These are phyloP conservation scores for Leucophenga montana DNA, from an alignment of 2,888 invertebrate species.

Conservation along the genomic window DNA sequence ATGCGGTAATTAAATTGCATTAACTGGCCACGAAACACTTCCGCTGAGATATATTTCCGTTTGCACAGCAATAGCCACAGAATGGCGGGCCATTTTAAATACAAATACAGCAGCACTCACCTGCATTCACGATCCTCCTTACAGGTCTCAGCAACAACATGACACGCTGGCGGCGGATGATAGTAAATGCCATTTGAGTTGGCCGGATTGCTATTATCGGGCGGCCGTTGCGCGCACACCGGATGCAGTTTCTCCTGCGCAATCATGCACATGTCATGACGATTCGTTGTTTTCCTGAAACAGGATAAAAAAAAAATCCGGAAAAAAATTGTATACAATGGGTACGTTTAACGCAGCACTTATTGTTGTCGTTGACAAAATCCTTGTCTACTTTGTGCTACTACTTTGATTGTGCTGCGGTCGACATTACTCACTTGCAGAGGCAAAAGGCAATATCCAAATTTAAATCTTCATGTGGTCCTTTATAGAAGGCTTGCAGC, in stretches of 20 bases:
- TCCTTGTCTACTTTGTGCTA: not conserved
- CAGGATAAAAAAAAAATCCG: conserved; percentile 23
- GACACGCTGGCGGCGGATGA: conserved; percentile 87
- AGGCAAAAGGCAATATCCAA: conserved; percentile 93
- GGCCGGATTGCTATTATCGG: conserved; percentile 75
- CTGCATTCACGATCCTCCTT: conserved; percentile 88
- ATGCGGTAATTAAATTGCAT: not conserved
- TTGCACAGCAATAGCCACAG: conserved; percentile 44
- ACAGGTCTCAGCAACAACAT: conserved; percentile 87
- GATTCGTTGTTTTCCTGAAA: conserved; percentile 87
- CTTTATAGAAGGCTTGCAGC: conserved; percentile 88
- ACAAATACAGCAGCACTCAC: conserved; percentile 74
- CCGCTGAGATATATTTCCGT: conserved; percentile 50
- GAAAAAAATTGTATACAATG: conserved; percentile 34
- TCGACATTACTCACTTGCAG: conserved; percentile 84
- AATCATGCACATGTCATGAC: conserved; percentile 89
- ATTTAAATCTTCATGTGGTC: conserved; percentile 85
- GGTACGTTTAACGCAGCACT: conserved; percentile 10
- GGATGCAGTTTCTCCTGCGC: conserved; percentile 93
- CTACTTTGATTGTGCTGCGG: not conserved
- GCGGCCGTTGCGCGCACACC: conserved; percentile 87
- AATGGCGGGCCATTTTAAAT: conserved; percentile 50
- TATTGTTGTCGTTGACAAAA: conserved; percentile 23
- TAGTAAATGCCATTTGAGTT: conserved; percentile 74
- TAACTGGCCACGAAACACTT: not conserved